Conservation (phyloP, 2,797 vertebrate species). For the Notoglanidium macrostoma region DNA sequence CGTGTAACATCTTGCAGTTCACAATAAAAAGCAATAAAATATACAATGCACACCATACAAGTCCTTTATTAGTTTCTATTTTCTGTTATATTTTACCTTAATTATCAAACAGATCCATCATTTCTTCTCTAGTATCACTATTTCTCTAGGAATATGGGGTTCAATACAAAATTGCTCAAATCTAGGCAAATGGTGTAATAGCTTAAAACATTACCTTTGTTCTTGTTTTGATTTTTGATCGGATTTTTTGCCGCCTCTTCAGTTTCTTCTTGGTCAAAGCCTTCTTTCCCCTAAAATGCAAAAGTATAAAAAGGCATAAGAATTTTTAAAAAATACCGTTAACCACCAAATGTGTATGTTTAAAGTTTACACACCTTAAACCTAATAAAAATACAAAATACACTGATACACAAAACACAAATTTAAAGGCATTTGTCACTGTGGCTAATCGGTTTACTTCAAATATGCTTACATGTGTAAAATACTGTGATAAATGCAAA, state of each 20-base stretch:
- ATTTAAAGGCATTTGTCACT: background rate
- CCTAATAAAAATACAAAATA: background rate
- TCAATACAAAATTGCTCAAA: background rate
- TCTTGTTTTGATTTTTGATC: slow-evolving; percentile 96
- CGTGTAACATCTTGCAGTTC: background rate
- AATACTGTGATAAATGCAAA: background rate
- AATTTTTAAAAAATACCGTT: background rate
- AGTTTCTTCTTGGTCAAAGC: slow-evolving; percentile 98
- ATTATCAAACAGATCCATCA: background rate
- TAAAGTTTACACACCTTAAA: background rate
- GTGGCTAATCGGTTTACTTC: background rate
- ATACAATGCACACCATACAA: background rate
- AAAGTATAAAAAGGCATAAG: background rate
- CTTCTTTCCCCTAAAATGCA: slow-evolving; percentile 90
- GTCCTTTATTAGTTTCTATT: background rate
- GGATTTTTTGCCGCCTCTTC: slow-evolving; percentile 97
- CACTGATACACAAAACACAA: background rate
- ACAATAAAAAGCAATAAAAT: background rate
- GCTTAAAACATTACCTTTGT: slow-evolving; percentile 84
- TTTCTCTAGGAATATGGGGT: background rate
- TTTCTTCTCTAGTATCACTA: background rate
- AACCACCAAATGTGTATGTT: background rate
- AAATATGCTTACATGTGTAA: background rate
- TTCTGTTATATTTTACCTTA: background rate
- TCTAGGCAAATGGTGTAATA: background rate